phyloP scores from a whole-genome alignment of 2,888 invertebrate species.

The Zygaena filipendulae region DNA sequence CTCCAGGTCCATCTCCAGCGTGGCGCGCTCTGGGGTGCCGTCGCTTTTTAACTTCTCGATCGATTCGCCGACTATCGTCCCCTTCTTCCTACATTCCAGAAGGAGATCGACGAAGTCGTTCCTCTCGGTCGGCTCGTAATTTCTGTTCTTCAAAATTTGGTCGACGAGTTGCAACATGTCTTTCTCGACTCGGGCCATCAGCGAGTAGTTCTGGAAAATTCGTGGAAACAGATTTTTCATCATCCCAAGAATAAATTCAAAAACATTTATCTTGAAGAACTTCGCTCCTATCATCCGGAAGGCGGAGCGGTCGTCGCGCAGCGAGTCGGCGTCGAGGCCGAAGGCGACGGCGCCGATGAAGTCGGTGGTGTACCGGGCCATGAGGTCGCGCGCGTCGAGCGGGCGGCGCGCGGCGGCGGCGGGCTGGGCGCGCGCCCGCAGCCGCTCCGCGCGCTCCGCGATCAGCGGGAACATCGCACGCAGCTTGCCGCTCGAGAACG shows the following conservation, averaged over 20 bases:
- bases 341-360: slow-evolving; percentile 45
- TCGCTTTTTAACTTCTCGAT: slow-evolving; percentile 24
- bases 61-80: slow-evolving; percentile 27
- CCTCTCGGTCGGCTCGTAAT: slow-evolving; percentile 26
- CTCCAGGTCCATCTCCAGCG: slow-evolving; percentile 28
- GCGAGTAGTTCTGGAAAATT: slow-evolving; percentile 3
- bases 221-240: slow-evolving; percentile 31
- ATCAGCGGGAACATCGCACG: slow-evolving; percentile 42
- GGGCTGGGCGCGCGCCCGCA: slow-evolving; percentile 23
- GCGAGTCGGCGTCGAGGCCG: slow-evolving; percentile 36
- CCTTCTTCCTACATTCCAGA: slow-evolving; percentile 29
- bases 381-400: slow-evolving; percentile 37
- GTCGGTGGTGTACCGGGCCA: slow-evolving; percentile 46
- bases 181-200: slow-evolving; percentile 25
- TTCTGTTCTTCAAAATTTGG: slow-evolving; percentile 25
- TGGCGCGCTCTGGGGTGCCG: slow-evolving; percentile 22
- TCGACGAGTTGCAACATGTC: slow-evolving; percentile 24
- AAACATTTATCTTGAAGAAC: slow-evolving; percentile 24
- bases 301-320: slow-evolving; percentile 32
- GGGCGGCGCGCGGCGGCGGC: slow-evolving; percentile 20
- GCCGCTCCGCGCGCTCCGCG: slow-evolving; percentile 32
- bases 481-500: slow-evolving; percentile 38
- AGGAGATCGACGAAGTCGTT: slow-evolving; percentile 36
- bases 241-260: slow-evolving; percentile 19
- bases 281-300: slow-evolving; percentile 32